Evolutionary conservation across 2,113 vertebrate genomes (phyloP).

Genomic region (Tonatia bakeri): DNA sequence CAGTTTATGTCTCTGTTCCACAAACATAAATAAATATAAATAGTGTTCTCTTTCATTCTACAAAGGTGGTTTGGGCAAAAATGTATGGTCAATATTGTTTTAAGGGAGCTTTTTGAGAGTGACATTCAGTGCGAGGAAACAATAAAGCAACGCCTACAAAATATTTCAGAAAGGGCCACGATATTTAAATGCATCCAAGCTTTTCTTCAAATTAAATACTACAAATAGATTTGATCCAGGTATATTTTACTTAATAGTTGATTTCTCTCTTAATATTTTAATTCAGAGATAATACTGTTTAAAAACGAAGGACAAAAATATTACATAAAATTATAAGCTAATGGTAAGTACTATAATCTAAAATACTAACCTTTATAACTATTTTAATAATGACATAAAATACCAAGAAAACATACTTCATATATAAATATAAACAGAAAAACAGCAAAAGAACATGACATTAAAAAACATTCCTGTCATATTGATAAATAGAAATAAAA

Average conservation of each 20-base stretch:
- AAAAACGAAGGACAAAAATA: background rate
- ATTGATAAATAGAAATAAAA: background rate
- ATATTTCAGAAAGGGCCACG: background rate
- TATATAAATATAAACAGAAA: background rate
- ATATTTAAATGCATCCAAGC: background rate
- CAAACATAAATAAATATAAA: background rate
- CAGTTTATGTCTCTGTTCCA: background rate
- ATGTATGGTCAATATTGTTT: background rate
- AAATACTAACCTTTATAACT: background rate
- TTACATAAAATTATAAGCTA: background rate
- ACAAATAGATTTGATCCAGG: background rate
- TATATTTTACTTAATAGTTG: background rate
- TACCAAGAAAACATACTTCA: background rate
- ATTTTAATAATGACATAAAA: background rate
- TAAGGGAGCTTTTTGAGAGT: background rate
- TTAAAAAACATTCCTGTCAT: background rate
- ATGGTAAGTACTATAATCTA: background rate
- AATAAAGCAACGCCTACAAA: background rate
- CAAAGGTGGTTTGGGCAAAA: background rate
- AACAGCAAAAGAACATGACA: background rate
- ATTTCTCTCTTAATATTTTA: background rate
- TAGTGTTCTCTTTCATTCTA: background rate
- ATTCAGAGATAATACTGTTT: background rate
- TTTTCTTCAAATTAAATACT: constrained; percentile 10
- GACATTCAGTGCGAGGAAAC: background rate